Percentiles rank a stretch among this genome's conserved stretches.
phyloP scores from a whole-genome alignment of 2,888 invertebrate genomes.

The Parapristionchus giblindavisi region DNA sequence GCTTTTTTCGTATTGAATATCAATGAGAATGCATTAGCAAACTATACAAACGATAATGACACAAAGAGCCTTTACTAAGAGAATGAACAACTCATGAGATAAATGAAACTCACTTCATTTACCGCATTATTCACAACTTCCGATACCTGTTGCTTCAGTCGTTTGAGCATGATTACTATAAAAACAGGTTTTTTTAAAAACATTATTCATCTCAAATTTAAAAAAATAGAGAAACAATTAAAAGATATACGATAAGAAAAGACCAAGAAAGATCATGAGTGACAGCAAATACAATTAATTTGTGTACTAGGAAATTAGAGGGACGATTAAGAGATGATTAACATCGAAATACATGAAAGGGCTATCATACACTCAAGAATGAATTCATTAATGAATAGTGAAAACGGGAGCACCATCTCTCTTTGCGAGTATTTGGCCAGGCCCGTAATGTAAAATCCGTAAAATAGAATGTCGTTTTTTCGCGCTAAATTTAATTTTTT shows the following conservation, averaged over 20 bases:
- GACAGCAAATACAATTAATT: neutral
- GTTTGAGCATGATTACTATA: constrained; percentile 45
- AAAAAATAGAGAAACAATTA: neutral
- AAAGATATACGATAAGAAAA: neutral
- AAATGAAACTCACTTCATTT: constrained; percentile 46
- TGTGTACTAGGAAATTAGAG: no score
- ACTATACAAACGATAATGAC: neutral
- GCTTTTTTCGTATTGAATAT: neutral
- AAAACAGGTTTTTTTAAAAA: no score
- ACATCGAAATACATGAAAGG: neutral
- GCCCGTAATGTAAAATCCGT: neutral
- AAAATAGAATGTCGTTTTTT: no score
- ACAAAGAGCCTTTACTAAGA: neutral
- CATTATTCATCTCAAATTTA: neutral
- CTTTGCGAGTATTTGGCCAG: neutral
- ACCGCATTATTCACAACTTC: constrained; percentile 56
- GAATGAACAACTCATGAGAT: no score
- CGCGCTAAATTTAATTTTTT: no score
- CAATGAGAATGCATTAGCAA: neutral
- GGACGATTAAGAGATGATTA: no score
- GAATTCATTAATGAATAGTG: neutral
- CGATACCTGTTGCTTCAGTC: constrained; percentile 54
- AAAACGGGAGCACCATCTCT: constrained; percentile 11
- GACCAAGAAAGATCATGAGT: neutral
- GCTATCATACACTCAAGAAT: neutral